Base-by-base conservation (phyloP, 2,113 vertebrate species). In the Pseudois nayaur region DNA sequence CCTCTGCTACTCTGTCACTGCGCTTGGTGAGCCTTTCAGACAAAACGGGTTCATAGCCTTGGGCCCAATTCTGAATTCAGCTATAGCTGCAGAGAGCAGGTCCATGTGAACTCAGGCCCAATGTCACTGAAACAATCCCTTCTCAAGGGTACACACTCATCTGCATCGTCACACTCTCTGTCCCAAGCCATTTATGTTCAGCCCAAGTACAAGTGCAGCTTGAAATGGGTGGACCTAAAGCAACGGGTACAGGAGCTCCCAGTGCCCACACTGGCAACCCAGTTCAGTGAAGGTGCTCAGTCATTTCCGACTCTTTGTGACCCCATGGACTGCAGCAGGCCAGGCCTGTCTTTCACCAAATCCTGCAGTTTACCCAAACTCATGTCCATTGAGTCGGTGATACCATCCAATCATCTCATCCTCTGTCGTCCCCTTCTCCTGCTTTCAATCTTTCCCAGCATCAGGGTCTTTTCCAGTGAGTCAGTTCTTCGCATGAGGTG, bases 221-320 rank as follows among this genome's bases (percentile, higher is more conserved):
- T n/a, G 55, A 87, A 89, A 64, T 3, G 0, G 5, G 5, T 6
- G 52, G 15, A 55, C 33, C 16, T 27, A 62, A 84, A 78, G 89
- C 50, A 45, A 6, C 3, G 4, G 45, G 27, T 17, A 62, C 0
- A 2, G 78, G 55, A 87, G 57, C 10, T 31, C 31, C 21, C 29
- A 16, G 0, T 0, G 2, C 31, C 17, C 45, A 13, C 29, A 5
- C 8, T 5, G 54, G 48, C 48, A n/a, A 74, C 3, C 31, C 25
- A 62, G 43, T 11, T n/a, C 62, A 67, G 16, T 19, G 16, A 1
- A n/a, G 33, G 1, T 19, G 8, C 33, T 67, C 2, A n/a, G 16
- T 19, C 1, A 0, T 67, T 8, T 19, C 8, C 0, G 8, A 19
- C 62, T 67, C 16, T 10, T 67, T 67, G 62, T 16, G 1, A 5